These are phyloP conservation scores for Xenus cinereus DNA, from an alignment of 2,113 vertebrate genomes.

Conservation along the genomic window DNA sequence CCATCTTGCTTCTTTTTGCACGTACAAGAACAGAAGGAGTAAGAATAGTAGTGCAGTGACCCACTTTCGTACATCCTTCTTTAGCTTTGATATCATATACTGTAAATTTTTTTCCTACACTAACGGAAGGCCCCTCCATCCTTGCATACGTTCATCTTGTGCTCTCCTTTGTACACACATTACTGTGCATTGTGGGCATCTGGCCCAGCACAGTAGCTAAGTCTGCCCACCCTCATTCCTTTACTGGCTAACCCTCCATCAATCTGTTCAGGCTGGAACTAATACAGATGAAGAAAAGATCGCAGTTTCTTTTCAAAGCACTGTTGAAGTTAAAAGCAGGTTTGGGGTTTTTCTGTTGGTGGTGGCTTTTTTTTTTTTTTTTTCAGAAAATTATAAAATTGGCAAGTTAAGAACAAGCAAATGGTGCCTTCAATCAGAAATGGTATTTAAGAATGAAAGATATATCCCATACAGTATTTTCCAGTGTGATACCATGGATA, in stretches of 20 bases:
- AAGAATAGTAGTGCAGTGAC: constrained; percentile 60
- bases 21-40: constrained; percentile 35
- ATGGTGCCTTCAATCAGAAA: not conserved
- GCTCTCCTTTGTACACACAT: no score
- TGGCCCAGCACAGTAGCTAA: not conserved
- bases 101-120: fast-evolving
- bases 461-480: not conserved
- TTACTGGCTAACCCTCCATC: not conserved
- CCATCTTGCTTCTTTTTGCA: constrained; percentile 45
- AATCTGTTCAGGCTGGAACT: not conserved
- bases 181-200: not conserved
- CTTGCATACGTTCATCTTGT: not conserved
- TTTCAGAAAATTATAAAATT: not conserved
- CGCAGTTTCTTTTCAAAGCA: not conserved
- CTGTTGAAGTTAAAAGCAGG: not conserved
- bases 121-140: not conserved
- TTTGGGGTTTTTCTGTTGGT: not conserved
- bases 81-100: not conserved
- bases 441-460: not conserved
- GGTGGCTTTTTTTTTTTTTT: not conserved
- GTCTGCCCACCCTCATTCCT: not conserved
- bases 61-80: constrained; percentile 29
- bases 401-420: not conserved
- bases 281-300: not conserved
- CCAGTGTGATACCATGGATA: not conserved